These are phyloP conservation scores for Chaetorhynchus papuensis DNA, from an alignment of 2,113 vertebrate genomes.

Conservation along the genomic window DNA sequence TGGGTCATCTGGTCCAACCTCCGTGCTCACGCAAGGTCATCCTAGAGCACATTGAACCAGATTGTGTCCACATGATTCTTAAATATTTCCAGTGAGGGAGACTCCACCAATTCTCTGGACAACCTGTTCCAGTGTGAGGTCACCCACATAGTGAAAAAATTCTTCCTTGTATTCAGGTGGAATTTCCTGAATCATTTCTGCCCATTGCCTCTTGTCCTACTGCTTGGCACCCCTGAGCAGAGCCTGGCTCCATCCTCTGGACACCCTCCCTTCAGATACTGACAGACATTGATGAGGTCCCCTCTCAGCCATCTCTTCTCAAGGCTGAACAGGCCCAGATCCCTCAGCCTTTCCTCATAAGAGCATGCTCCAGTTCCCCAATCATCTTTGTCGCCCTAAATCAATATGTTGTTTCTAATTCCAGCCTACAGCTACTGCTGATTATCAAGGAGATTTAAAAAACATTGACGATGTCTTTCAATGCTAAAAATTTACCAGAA, in stretches of 20 bases:
- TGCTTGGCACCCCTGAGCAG: background rate
- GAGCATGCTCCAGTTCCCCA: background rate
- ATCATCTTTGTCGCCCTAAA: background rate
- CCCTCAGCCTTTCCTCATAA: background rate
- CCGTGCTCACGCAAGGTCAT: background rate
- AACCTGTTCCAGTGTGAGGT: rapidly evolving
- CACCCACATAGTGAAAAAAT: background rate
- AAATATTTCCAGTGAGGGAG: background rate
- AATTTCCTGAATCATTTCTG: background rate
- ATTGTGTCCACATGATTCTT: background rate
- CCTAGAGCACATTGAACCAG: background rate
- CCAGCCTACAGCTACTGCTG: background rate
- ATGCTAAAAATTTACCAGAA: background rate
- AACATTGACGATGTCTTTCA: background rate
- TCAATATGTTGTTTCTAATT: background rate
- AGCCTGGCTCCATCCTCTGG: background rate
- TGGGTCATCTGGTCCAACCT: background rate
- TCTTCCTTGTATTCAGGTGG: background rate
- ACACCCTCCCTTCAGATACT: background rate
- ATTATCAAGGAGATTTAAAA: background rate
- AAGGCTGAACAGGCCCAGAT: background rate
- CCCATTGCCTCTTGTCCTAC: background rate
- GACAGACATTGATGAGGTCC: background rate
- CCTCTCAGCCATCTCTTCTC: rapidly evolving
- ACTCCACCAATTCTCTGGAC: background rate